These are phyloP conservation scores for Cecropterus lyciades DNA, from an alignment of 1,140 invertebrate genomes.

Conservation along the genomic window DNA sequence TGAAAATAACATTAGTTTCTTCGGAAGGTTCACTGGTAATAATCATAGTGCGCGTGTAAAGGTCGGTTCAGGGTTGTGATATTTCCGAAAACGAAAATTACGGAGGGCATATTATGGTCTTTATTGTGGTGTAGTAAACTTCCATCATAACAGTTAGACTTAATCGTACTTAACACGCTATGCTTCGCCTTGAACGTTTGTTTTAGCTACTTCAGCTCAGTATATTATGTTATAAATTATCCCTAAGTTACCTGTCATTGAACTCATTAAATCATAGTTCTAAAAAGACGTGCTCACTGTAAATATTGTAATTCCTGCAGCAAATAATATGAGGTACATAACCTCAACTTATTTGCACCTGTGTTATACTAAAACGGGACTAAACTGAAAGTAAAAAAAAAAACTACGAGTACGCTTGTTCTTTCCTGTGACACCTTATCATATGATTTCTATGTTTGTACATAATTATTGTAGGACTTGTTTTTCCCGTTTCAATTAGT, in stretches of 20 bases:
- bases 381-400: too few relatives aligned
- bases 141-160: conserved; percentile 30
- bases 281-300: not conserved
- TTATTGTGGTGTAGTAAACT: conserved; percentile 22
- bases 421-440: too few relatives aligned
- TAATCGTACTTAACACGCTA: conserved; percentile 45
- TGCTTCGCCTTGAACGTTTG: conserved; percentile 43
- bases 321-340: too few relatives aligned
- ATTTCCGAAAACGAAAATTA: conserved; percentile 32
- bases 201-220: conserved; percentile 7
- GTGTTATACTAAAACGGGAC: too few relatives aligned
- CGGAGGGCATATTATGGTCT: conserved; percentile 12
- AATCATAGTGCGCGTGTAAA: conserved; percentile 20
- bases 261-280: not conserved
- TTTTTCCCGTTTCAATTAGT: too few relatives aligned
- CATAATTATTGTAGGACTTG: too few relatives aligned
- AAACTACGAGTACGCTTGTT: too few relatives aligned
- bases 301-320: too few relatives aligned
- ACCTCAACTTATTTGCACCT: too few relatives aligned
- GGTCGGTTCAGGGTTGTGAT: conserved; percentile 30
- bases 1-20: not conserved
- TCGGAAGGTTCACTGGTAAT: conserved; percentile 20
- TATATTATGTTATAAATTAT: not conserved
- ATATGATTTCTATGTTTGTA: too few relatives aligned
- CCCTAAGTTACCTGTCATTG: not conserved